Base-by-base conservation (phyloP, 23 tunicate genomes). In the Aplidium turbinatum region DNA sequence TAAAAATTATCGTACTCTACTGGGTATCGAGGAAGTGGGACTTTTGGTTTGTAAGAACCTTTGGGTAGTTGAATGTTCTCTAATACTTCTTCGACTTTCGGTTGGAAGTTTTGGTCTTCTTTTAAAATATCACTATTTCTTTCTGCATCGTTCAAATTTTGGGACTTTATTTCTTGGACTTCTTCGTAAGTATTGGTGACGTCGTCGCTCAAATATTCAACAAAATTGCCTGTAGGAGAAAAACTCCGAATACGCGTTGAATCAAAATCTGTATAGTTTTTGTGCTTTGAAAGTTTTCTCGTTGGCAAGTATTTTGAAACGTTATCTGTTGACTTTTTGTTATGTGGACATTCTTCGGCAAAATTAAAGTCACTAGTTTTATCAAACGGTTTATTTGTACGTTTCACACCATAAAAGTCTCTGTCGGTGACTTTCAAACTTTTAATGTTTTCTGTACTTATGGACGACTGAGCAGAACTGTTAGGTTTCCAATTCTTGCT, bases 1-100 rank as follows among this genome's bases (percentile, higher is more conserved):
- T 81, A 72, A 55, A 81, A 72, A 30, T 81, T 81, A 45, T 81
- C 87, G 73, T 81, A 81, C 28, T 72, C 79, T 3, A 81, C 87
- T 31, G 87, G 87, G 36, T 81, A 81, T 2, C 87, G 50, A 1
- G 87, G 87, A 4, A 81, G 38, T 0, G 87, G 87, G n/a, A 73
- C 79, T 40, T 81, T 81, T 2, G 87, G 87, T 46, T 57, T 56
- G 31, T 81, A 81, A 0, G 73, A 64, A 4, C 79, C 61, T 22
- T 81, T 73, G 23, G 79, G 79, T 30, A 73, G 79, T 70, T 81
- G 28, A 0, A 81, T 61, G 32, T 72, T 81, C 16, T 81, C 87
- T 39, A 81, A 24, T 19, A 81, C 72, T 60, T 81, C 87, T 47
- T 72, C 57, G 21, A 81, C 79, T 48, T 63, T 40, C 51, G 33